Percentiles rank a stretch among this genome's conserved stretches.
Evolutionary conservation across 2,888 invertebrate genomes (phyloP).

Genomic region (Acrobasis consociella): DNA sequence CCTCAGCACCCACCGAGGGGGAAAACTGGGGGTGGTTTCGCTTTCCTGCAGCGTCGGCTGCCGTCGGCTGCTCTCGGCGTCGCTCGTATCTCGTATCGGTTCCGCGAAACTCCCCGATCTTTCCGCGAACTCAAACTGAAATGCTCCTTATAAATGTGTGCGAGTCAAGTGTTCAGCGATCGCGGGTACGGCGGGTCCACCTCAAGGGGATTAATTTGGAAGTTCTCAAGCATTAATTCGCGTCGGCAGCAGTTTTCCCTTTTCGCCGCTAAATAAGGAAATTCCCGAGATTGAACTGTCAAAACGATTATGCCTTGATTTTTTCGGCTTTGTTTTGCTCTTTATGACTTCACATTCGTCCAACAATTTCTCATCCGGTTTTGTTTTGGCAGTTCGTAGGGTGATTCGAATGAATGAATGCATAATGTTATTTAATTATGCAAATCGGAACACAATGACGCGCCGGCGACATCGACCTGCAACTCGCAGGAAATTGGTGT

Average conservation of each 20-base stretch:
- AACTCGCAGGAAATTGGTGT: constrained; percentile 68
- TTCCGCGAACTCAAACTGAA: constrained; percentile 56
- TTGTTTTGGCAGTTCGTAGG: constrained; percentile 61
- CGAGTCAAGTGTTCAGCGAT: constrained; percentile 51
- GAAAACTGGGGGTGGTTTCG: constrained; percentile 67
- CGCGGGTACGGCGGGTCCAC: constrained; percentile 47
- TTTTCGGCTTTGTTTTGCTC: constrained; percentile 35
- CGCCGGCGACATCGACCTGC: constrained; percentile 60
- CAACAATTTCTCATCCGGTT: constrained; percentile 40
- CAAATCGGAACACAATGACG: constrained; percentile 66
- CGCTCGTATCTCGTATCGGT: constrained; percentile 44
- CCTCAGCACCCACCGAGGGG: constrained; percentile 62
- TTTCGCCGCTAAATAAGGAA: constrained; percentile 59
- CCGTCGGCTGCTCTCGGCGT: constrained; percentile 44
- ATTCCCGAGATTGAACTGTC: constrained; percentile 52
- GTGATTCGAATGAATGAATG: constrained; percentile 69
- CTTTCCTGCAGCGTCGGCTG: constrained; percentile 54
- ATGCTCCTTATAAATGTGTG: constrained; percentile 57
- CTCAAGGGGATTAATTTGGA: constrained; percentile 75
- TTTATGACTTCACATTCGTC: constrained; percentile 31
- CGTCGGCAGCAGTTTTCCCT: constrained; percentile 59
- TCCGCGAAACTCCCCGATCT: constrained; percentile 56
- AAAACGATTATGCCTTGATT: constrained; percentile 48
- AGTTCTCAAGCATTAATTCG: constrained; percentile 65
- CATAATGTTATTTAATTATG: constrained; percentile 79